Percentiles rank a stretch among this genome's conserved stretches.
These are phyloP conservation scores for Lordiphosa andalusiaca DNA, from an alignment of 2,888 invertebrate species.

Conservation along the genomic window DNA sequence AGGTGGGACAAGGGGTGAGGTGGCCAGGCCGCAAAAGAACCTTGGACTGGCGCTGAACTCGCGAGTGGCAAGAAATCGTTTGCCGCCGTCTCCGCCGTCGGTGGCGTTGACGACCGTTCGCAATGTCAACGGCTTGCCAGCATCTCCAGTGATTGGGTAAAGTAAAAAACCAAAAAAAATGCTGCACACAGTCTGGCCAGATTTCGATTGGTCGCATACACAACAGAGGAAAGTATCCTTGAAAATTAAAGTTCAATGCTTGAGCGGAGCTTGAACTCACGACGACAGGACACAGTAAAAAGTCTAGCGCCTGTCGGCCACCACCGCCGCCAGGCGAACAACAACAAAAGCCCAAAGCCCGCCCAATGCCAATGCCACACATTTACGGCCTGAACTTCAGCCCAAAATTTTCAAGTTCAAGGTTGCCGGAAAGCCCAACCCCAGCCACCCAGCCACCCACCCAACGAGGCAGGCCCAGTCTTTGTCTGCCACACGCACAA, in stretches of 20 bases:
- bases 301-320: conserved; percentile 13
- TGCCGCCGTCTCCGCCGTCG: conserved; percentile 24
- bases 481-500: conserved; percentile 42
- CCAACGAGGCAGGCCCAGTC: conserved; percentile 21
- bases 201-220: conserved; percentile 9
- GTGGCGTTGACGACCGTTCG: conserved; percentile 58
- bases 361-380: conserved; percentile 35
- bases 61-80: conserved; percentile 57
- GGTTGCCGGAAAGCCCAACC: conserved; percentile 70
- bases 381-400: conserved; percentile 57
- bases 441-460: background rate
- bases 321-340: conserved; percentile 4
- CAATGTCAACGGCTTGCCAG: conserved; percentile 66
- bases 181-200: conserved; percentile 4
- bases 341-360: no score
- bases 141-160: conserved; percentile 29
- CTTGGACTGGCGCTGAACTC: conserved; percentile 64
- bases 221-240: conserved; percentile 48
- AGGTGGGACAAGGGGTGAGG: conserved; percentile 6
- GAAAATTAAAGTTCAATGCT: conserved; percentile 72
- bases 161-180: conserved; percentile 10
- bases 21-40: conserved; percentile 56
- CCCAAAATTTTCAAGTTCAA: conserved; percentile 78
- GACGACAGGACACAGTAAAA: conserved; percentile 41
- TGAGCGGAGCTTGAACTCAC: conserved; percentile 63